Evolutionary conservation across 2,797 vertebrate species (phyloP).

Genomic region (Hyperoplus immaculatus): DNA sequence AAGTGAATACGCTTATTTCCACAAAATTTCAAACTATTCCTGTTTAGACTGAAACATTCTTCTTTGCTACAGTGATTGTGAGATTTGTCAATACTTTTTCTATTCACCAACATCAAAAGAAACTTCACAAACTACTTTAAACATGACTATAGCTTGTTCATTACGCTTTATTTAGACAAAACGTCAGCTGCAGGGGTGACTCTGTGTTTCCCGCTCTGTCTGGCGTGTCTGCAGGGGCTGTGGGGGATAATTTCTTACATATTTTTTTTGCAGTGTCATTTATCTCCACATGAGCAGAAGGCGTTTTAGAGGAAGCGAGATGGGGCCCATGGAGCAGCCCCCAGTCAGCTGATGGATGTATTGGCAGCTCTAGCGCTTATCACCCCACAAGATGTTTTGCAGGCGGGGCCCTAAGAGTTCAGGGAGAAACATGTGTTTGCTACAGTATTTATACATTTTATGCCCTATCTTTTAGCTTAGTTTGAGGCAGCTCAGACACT

Average conservation of each 20-base stretch:
- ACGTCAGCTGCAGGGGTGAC: slow-evolving; percentile 43
- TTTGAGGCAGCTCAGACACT: slow-evolving; percentile 6
- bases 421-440: slow-evolving; percentile 15
- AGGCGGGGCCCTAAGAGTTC: slow-evolving; percentile 25
- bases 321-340: slow-evolving; percentile 41
- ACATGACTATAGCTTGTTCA: slow-evolving; percentile 20
- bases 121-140: slow-evolving; percentile 5
- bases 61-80: not conserved
- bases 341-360: slow-evolving; percentile 38
- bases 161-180: slow-evolving; percentile 54
- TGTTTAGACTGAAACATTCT: not conserved
- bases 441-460: slow-evolving; percentile 26
- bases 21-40: not conserved
- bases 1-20: not conserved
- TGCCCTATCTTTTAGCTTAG: slow-evolving; percentile 32
- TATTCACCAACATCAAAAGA: slow-evolving; percentile 9
- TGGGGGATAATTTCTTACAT: not conserved
- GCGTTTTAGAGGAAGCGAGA: slow-evolving; percentile 59
- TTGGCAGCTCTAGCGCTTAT: slow-evolving; percentile 36
- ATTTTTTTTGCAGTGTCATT: slow-evolving; percentile 70
- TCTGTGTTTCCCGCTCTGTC: slow-evolving; percentile 61
- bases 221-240: slow-evolving; percentile 44
- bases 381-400: slow-evolving; percentile 20
- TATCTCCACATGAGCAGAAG: slow-evolving; percentile 70
- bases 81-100: not conserved